phyloP scores from a whole-genome alignment of 2,888 invertebrate species.

The Apamea crenata region DNA sequence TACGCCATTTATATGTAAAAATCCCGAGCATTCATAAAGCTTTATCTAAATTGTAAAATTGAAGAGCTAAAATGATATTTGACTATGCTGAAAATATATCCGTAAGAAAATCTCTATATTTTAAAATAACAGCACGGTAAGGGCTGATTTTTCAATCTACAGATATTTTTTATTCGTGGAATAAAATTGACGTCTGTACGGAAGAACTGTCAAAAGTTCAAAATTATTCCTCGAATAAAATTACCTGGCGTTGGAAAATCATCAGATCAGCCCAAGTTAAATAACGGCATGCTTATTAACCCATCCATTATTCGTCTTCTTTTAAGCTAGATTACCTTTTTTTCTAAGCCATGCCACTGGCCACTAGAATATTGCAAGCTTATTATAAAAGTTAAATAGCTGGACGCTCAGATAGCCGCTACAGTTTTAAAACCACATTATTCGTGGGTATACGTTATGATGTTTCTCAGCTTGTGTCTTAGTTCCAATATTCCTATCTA shows the following conservation, averaged over 20 bases:
- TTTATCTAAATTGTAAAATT: background rate
- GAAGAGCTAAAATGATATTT: background rate
- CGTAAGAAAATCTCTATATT: background rate
- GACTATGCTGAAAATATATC: background rate
- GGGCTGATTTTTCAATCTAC: no score
- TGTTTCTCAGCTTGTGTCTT: background rate
- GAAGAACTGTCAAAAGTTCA: no score
- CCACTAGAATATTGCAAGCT: slow-evolving; percentile 8
- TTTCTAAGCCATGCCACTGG: background rate
- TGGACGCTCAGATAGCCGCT: background rate
- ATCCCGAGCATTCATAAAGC: background rate
- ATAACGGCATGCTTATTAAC: background rate
- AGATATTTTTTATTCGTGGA: no score
- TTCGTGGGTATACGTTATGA: background rate
- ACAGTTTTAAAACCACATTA: slow-evolving; percentile 7
- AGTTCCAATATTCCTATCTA: background rate
- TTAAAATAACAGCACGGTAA: background rate
- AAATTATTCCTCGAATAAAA: no score
- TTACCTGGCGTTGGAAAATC: no score
- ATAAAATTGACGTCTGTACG: no score
- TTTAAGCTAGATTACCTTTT: background rate
- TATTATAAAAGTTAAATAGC: background rate
- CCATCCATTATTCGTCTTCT: background rate
- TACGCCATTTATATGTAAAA: background rate
- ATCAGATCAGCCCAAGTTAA: background rate